Percentiles rank a stretch among this genome's conserved stretches.
Conservation (phyloP, 1,140 invertebrate genomes). For the Atta texana region DNA sequence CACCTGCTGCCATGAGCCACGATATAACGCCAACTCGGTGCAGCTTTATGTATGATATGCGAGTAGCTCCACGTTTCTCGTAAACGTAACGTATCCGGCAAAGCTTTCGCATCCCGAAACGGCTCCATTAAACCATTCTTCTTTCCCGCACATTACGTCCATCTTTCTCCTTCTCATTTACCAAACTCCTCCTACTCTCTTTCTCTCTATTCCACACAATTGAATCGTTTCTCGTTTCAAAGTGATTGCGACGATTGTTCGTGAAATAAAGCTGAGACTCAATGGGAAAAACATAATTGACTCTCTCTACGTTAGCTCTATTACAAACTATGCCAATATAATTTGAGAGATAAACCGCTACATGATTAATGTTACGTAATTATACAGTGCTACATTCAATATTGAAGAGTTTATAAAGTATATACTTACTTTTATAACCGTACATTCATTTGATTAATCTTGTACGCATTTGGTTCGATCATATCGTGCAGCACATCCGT, state of each 20-base stretch:
- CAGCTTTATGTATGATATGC: conserved; percentile 70
- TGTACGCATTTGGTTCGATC: neutral
- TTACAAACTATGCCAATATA: neutral
- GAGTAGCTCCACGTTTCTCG: conserved; percentile 62
- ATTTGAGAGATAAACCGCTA: too few relatives aligned
- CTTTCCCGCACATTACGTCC: conserved; percentile 14
- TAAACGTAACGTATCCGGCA: conserved; percentile 22
- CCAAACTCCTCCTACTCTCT: neutral
- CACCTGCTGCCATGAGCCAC: conserved; percentile 56
- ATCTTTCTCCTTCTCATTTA: conserved; percentile 6
- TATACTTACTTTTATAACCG: neutral
- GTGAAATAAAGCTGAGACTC: neutral
- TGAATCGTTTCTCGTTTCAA: neutral
- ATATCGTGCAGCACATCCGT: conserved; percentile 33
- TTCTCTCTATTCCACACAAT: neutral
- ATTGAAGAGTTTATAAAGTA: neutral
- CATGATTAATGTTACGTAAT: conserved; percentile 6
- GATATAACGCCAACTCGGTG: conserved; percentile 41
- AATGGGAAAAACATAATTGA: neutral
- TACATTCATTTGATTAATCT: neutral
- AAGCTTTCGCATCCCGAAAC: conserved; percentile 19
- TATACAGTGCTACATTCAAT: neutral
- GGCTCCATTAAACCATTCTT: conserved; percentile 67
- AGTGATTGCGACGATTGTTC: neutral
- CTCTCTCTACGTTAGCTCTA: neutral